Evolutionary conservation across 2,888 invertebrate genomes (phyloP).

Genomic region (Isoperla grammatica): DNA sequence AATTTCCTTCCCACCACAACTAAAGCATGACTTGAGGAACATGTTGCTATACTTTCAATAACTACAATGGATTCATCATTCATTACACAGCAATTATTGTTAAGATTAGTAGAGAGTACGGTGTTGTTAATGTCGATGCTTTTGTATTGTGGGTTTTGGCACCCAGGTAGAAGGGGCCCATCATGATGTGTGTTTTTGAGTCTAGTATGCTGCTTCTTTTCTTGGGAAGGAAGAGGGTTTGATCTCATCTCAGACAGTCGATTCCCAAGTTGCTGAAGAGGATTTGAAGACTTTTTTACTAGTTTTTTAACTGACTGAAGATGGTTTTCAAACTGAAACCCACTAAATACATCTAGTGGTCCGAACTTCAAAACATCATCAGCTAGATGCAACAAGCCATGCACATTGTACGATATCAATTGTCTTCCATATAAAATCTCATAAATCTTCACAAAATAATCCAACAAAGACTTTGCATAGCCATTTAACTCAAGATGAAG

Average conservation of each 20-base stretch:
- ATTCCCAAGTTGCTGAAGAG: constrained; percentile 12
- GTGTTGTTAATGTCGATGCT: background rate
- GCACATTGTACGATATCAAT: constrained; percentile 32
- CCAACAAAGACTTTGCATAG: constrained; percentile 29
- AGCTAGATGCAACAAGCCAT: constrained; percentile 32
- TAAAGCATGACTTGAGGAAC: background rate
- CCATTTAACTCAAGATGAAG: background rate
- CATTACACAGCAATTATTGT: background rate
- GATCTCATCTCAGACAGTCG: background rate
- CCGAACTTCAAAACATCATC: constrained; percentile 31
- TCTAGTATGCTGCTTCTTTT: background rate
- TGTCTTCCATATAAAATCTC: constrained; percentile 30
- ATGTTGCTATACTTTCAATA: background rate
- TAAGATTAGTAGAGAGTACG: background rate
- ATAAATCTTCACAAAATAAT: constrained; percentile 30
- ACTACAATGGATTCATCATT: background rate
- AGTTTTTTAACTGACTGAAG: constrained; percentile 23
- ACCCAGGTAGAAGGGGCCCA: background rate
- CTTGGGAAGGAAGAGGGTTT: background rate
- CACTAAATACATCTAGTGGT: constrained; percentile 29
- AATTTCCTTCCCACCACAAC: background rate
- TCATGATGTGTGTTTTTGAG: background rate
- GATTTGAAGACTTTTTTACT: constrained; percentile 10
- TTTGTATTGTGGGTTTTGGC: background rate
- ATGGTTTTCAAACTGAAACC: constrained; percentile 33